Conservation (phyloP, 2,888 invertebrate genomes). For the Criorhina ranunculi region DNA sequence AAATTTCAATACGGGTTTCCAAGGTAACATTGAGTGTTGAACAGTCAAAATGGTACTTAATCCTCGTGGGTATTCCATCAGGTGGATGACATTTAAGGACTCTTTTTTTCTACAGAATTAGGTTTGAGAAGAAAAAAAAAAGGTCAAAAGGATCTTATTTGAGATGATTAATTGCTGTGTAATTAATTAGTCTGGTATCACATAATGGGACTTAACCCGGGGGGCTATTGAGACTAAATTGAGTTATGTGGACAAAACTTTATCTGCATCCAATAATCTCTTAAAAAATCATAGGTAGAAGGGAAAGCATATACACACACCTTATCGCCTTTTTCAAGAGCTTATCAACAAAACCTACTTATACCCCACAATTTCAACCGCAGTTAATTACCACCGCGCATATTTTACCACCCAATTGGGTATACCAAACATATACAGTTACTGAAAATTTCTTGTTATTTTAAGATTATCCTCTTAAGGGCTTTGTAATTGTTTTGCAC, state of each 20-base stretch:
- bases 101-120: no score
- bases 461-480: constrained; percentile 40
- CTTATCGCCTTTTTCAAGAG: background rate
- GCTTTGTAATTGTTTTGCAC: constrained; percentile 37
- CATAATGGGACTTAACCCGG: no score
- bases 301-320: no score
- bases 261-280: no score
- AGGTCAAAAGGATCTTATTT: constrained; percentile 3
- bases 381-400: constrained; percentile 33
- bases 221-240: background rate
- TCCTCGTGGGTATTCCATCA: constrained; percentile 35
- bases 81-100: constrained; percentile 8
- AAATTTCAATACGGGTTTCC: constrained; percentile 17
- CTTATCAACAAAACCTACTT: constrained; percentile 37
- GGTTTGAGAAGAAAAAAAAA: background rate
- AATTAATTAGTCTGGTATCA: constrained; percentile 19
- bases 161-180: constrained; percentile 36
- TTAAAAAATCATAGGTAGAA: no score
- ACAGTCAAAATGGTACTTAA: constrained; percentile 26
- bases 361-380: constrained; percentile 29
- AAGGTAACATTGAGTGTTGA: background rate
- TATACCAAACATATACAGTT: constrained; percentile 10
- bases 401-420: constrained; percentile 35
- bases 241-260: background rate
- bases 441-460: constrained; percentile 37